A percentile compares a stretch with the other conserved stretches of the same genome.
These are phyloP conservation scores for Platycercus adscitus DNA, from an alignment of 2,113 vertebrate species.

Conservation along the genomic window DNA sequence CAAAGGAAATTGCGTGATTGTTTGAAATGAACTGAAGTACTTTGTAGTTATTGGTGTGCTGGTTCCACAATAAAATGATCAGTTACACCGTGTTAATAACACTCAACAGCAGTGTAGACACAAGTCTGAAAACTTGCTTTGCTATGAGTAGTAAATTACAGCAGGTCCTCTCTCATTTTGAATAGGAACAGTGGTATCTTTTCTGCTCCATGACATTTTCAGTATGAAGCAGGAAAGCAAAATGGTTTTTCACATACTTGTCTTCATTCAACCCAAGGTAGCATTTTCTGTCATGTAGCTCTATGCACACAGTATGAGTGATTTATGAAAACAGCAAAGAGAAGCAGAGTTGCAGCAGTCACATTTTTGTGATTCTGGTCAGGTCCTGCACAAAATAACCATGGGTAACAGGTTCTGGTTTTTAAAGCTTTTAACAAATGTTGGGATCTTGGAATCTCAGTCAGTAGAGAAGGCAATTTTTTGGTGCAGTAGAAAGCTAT, in stretches of 20 bases:
- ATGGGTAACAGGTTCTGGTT: background rate
- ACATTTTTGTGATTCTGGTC: background rate
- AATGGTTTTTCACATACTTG: background rate
- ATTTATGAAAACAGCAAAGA: background rate
- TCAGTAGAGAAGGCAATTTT: background rate
- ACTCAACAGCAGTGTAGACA: background rate
- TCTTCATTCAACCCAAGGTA: background rate
- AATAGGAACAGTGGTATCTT: background rate
- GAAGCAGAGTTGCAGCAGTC: accelerated
- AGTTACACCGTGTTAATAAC: conserved; percentile 54
- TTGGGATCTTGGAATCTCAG: background rate
- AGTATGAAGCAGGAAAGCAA: background rate
- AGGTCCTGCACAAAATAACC: background rate
- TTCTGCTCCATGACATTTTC: background rate
- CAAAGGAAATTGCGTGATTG: background rate
- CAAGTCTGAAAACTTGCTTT: background rate
- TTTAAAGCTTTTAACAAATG: background rate
- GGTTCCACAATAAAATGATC: conserved; percentile 42
- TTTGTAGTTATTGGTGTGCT: conserved; percentile 50
- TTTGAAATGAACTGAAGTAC: conserved; percentile 39
- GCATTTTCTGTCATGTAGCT: background rate
- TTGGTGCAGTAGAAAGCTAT: background rate
- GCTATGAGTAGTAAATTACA: background rate
- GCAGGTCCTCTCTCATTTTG: background rate
- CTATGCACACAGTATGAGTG: accelerated